Evolutionary conservation across 2,113 vertebrate species (phyloP).

Genomic region (Falco punctatus): DNA sequence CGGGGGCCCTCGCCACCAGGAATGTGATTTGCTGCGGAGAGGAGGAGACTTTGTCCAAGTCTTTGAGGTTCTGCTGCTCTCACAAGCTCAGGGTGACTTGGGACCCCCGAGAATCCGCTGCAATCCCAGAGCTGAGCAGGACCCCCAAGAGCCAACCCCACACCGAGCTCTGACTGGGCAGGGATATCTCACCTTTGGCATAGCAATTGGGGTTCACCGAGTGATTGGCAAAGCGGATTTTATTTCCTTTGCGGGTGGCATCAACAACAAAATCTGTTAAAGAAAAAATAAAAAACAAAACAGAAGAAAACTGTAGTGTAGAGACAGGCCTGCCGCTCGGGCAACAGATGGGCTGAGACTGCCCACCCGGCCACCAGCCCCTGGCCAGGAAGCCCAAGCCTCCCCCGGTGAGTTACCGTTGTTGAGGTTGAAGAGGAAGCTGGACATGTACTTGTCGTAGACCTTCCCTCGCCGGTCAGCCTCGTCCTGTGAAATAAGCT

Average conservation of each 20-base stretch:
- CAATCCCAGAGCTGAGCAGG: background rate
- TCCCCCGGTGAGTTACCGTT: slow-evolving; percentile 80
- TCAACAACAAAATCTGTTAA: slow-evolving; percentile 95
- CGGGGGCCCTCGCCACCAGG: background rate
- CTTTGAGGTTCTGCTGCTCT: background rate
- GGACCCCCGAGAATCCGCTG: background rate
- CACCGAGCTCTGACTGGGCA: background rate
- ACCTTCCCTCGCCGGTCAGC: slow-evolving; percentile 96
- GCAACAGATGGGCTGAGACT: background rate
- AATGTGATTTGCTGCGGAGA: background rate
- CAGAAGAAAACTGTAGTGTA: background rate
- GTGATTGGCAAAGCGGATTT: slow-evolving; percentile 99
- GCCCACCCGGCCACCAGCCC: background rate
- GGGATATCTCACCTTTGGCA: slow-evolving; percentile 89
- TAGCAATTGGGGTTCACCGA: slow-evolving; percentile 99
- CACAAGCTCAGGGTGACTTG: background rate
- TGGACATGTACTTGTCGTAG: slow-evolving; percentile 99
- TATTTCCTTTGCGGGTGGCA: slow-evolving; percentile 97
- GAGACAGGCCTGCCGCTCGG: background rate
- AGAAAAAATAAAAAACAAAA: too few species aligned
- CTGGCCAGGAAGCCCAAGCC: background rate
- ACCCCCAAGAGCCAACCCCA: background rate
- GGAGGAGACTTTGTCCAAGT: background rate
- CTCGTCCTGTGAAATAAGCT: slow-evolving; percentile 98
- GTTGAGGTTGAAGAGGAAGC: slow-evolving; percentile 99